Percentiles rank a stretch among this genome's conserved stretches.
Evolutionary conservation across 2,888 invertebrate species (phyloP).

Genomic region (Baronia brevicornis): DNA sequence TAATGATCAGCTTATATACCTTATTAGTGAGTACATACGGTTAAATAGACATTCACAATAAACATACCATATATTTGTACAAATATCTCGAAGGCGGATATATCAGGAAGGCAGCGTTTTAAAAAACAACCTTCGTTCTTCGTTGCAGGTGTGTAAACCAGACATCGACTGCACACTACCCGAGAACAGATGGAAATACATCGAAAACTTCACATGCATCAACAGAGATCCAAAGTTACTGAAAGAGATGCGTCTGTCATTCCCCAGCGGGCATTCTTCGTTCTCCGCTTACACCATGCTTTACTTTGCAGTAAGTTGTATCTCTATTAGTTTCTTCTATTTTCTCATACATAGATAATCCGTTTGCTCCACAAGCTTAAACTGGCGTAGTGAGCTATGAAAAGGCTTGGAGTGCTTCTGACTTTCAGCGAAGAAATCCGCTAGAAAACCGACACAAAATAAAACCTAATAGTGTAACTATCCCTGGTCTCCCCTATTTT

Average conservation of each 20-base stretch:
- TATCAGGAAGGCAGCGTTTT: neutral
- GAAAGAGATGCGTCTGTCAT: conserved; percentile 88
- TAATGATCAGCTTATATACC: too few relatives aligned
- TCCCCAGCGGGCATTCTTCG: conserved; percentile 94
- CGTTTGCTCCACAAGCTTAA: neutral
- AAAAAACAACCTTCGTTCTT: conserved; percentile 4
- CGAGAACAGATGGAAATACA: conserved; percentile 78
- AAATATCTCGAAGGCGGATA: too few relatives aligned
- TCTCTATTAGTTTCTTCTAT: conserved; percentile 13
- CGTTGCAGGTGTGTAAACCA: conserved; percentile 85
- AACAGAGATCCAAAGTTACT: conserved; percentile 70
- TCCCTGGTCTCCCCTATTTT: too few relatives aligned
- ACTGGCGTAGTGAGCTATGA: neutral
- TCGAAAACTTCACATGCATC: conserved; percentile 81
- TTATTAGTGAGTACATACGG: too few relatives aligned
- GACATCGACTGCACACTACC: conserved; percentile 77
- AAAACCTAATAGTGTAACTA: too few relatives aligned
- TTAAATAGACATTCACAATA: too few relatives aligned
- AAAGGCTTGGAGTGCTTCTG: too few relatives aligned
- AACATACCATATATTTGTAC: too few relatives aligned
- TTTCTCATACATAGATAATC: too few relatives aligned
- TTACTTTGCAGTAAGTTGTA: conserved; percentile 85
- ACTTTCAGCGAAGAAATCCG: too few relatives aligned
- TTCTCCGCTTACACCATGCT: conserved; percentile 92
- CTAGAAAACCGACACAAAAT: too few relatives aligned